Conservation (phyloP, 2,113 vertebrate species). For the Brachionichthys hirsutus region DNA sequence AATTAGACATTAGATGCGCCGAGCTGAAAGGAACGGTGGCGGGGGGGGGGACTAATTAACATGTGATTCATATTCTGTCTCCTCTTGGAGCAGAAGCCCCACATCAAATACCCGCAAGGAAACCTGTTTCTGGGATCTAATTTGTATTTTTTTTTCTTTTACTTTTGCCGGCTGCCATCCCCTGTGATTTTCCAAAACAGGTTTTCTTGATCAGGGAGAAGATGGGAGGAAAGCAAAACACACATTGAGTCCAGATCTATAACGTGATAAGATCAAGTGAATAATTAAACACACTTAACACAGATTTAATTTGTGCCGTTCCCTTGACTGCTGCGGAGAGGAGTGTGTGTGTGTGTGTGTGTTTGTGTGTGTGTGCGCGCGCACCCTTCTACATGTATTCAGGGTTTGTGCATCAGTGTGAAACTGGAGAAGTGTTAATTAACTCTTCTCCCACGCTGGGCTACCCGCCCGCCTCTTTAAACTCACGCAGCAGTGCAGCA, state of each 20-base stretch:
- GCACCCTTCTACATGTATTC: conserved; percentile 35
- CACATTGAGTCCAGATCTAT: conserved; percentile 35
- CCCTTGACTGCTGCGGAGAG: conserved; percentile 53
- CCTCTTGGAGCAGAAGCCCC: conserved; percentile 20
- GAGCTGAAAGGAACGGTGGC: conserved; percentile 1
- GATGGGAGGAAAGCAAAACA: conserved; percentile 22
- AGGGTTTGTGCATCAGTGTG: conserved; percentile 55
- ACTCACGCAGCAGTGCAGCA: conserved; percentile 53
- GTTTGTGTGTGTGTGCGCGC: too few species aligned
- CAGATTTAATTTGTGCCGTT: conserved; percentile 72
- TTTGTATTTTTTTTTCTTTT: conserved; percentile 3
- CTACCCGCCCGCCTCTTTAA: conserved; percentile 52
- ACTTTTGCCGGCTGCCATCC: conserved; percentile 28
- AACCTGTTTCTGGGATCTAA: conserved; percentile 20
- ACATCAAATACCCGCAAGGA: conserved; percentile 29
- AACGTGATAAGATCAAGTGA: conserved; percentile 60
- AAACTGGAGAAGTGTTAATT: conserved; percentile 75
- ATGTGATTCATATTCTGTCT: conserved; percentile 25
- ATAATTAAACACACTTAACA: conserved; percentile 71
- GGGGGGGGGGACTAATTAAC: conserved; percentile 22
- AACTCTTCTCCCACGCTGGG: conserved; percentile 71
- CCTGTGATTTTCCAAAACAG: conserved; percentile 41
- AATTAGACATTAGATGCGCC: conserved; percentile 26
- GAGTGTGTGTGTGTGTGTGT: conserved; percentile 23
- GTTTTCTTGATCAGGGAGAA: conserved; percentile 43